Conservation (phyloP, 1,140 invertebrate species). For the Drosophila fuyamai region DNA sequence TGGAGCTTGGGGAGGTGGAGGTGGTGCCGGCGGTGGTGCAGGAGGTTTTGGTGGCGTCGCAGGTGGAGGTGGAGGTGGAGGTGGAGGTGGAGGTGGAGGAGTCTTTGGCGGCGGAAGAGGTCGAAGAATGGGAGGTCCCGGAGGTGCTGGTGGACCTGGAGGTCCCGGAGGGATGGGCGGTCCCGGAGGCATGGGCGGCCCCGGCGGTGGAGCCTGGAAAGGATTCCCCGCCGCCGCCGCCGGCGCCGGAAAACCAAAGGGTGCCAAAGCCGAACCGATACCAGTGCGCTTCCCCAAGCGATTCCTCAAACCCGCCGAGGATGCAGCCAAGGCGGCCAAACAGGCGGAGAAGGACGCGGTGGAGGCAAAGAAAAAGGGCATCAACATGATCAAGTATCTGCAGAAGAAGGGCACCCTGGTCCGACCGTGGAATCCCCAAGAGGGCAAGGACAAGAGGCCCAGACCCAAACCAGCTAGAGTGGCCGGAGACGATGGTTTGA, state of each 20-base stretch:
- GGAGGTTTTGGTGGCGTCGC: not conserved
- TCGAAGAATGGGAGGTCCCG: not conserved
- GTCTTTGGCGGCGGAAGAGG: conserved; percentile 2
- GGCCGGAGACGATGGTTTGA: conserved; percentile 41
- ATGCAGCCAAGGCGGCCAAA: conserved; percentile 18
- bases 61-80: not conserved
- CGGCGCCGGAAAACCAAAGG: not conserved
- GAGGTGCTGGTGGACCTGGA: not conserved
- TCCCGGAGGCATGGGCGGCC: not conserved
- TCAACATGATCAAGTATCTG: conserved; percentile 56
- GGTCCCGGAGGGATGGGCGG: conserved; percentile 3
- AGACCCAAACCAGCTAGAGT: not conserved
- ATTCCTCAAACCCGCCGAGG: conserved; percentile 14
- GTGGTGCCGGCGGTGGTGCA: conserved; percentile 3
- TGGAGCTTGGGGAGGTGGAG: conserved; percentile 40
- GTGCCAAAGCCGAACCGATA: conserved; percentile 6
- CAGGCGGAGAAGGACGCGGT: not conserved
- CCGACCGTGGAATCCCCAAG: conserved; percentile 35
- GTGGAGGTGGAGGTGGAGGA: not conserved
- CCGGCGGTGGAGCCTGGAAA: conserved; percentile 5
- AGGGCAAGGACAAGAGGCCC: conserved; percentile 28
- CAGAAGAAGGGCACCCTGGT: conserved; percentile 12
- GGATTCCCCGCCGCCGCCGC: not conserved
- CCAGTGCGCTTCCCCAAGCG: conserved; percentile 44
- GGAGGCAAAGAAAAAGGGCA: conserved; percentile 15